Evolutionary conservation across 1,140 invertebrate genomes (phyloP), one percentile per base, ranked within the genome.

Genomic region (Meloidogyne chitwoodi): DNA sequence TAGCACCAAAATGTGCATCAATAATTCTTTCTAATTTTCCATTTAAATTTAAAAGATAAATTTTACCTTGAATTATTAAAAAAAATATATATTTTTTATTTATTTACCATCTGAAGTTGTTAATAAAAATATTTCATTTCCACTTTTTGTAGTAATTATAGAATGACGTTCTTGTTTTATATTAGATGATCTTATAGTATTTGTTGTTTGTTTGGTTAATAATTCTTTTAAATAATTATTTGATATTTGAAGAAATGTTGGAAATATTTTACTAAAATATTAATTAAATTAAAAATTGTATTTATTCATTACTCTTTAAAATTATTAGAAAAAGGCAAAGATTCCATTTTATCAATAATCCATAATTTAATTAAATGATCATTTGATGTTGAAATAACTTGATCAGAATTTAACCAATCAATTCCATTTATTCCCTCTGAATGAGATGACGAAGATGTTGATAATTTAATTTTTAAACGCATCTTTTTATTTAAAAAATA

Each of bases 1-100:
- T 92, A 19, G 94, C 94, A 66, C 91, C 95, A 88, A 92, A 92
- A 87, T 99, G 96, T 63, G 94, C 96, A 67, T 93, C 92, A 0
- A 98, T 91, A 80, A 90, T 93, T 87, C 96, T 94, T 88, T 99
- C 96, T 74, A 96, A 92, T 61, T 94, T 90, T 10, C 95, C 95
- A 87, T 91, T 92, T 87, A 92, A 92, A 85, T 92, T 93, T 1
- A 97, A 89, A 66, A 98, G 91, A 86, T 94, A 91, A 87, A 93
- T 93, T 88, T 92, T 93, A n/a, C 92, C 92, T 92, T 78, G 19
- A 81, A 5, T 8, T 8, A 24, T n/a, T 63, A 27, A 24, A 79
- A 8, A 16, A 27, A 19, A 14, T n/a, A 5, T 29, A 22, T 10
- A 22, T 34, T 31, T n/a, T 34, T 16, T 24, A 74, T 12, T 2